phyloP scores from a whole-genome alignment of 1,140 invertebrate species.

The Rhopalosiphum maidis region DNA sequence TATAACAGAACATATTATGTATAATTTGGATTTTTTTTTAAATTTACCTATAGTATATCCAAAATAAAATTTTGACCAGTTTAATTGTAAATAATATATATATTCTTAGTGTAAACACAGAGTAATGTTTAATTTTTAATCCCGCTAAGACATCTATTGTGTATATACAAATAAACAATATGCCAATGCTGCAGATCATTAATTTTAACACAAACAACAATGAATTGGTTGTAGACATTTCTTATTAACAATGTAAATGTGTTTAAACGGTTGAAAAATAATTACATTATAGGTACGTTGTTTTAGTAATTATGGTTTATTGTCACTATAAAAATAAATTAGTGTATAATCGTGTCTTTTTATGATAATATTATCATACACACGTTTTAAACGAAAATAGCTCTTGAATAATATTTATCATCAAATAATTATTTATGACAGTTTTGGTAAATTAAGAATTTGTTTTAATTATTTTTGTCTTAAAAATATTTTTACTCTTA shows the following conservation, averaged over 20 bases:
- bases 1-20: not conserved
- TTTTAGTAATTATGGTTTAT: slow-evolving; percentile 6
- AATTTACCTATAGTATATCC: not conserved
- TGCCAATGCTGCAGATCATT: not conserved
- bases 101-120: not conserved
- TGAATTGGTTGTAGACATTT: slow-evolving; percentile 1
- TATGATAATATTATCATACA: not conserved
- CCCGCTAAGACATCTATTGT: not conserved
- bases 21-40: not conserved
- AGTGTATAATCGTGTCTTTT: not conserved
- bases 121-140: not conserved
- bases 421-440: not conserved
- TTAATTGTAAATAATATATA: not conserved
- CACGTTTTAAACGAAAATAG: not conserved
- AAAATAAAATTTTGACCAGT: not conserved
- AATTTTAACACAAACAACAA: slow-evolving; percentile 4
- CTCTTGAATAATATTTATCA: not conserved
- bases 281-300: not conserved
- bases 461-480: not conserved
- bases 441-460: not conserved
- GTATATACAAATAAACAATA: not conserved
- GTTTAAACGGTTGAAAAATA: not conserved
- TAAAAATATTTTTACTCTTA: not conserved
- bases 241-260: not conserved
- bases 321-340: not conserved